phyloP scores from a whole-genome alignment of 2,888 invertebrate species.

The Eupithecia subfuscata region DNA sequence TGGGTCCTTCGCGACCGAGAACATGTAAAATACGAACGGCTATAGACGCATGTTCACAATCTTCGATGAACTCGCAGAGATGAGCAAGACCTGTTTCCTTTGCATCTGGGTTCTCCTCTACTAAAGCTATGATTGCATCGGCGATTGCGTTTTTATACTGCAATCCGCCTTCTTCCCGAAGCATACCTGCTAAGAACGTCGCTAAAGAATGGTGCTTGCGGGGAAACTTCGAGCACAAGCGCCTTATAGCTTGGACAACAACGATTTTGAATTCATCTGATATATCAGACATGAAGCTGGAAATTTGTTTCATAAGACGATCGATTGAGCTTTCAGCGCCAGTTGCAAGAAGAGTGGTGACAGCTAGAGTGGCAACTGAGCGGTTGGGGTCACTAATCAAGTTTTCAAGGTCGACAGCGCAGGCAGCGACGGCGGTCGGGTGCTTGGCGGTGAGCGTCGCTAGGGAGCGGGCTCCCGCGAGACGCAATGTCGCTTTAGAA shows the following conservation, averaged over 20 bases:
- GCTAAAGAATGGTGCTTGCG: slow-evolving; percentile 98
- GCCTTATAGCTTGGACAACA: slow-evolving; percentile 95
- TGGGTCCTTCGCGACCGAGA: slow-evolving; percentile 98
- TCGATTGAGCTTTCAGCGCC: slow-evolving; percentile 99
- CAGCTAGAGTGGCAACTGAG: slow-evolving; percentile 98
- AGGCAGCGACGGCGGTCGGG: slow-evolving; percentile 98
- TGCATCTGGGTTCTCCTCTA: slow-evolving; percentile 98
- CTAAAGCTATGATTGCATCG: slow-evolving; percentile 98
- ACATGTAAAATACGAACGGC: slow-evolving; percentile 98
- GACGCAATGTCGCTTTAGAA: slow-evolving; percentile 96
- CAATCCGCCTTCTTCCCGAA: slow-evolving; percentile 97
- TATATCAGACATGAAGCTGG: slow-evolving; percentile 98
- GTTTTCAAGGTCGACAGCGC: slow-evolving; percentile 98
- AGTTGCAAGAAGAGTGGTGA: slow-evolving; percentile 98
- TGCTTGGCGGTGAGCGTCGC: slow-evolving; percentile 98
- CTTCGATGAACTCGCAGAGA: slow-evolving; percentile 99
- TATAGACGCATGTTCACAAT: slow-evolving; percentile 98
- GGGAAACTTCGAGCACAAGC: slow-evolving; percentile 97
- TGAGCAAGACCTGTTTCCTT: slow-evolving; percentile 98
- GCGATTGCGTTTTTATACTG: slow-evolving; percentile 99
- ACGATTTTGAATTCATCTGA: slow-evolving; percentile 99
- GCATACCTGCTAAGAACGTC: slow-evolving; percentile 98
- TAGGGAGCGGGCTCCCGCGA: slow-evolving; percentile 98
- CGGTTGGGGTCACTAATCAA: slow-evolving; percentile 98
- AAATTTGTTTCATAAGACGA: slow-evolving; percentile 99